These are phyloP conservation scores for Australoheros scitulus DNA, from an alignment of 2,113 vertebrate genomes.

Conservation along the genomic window DNA sequence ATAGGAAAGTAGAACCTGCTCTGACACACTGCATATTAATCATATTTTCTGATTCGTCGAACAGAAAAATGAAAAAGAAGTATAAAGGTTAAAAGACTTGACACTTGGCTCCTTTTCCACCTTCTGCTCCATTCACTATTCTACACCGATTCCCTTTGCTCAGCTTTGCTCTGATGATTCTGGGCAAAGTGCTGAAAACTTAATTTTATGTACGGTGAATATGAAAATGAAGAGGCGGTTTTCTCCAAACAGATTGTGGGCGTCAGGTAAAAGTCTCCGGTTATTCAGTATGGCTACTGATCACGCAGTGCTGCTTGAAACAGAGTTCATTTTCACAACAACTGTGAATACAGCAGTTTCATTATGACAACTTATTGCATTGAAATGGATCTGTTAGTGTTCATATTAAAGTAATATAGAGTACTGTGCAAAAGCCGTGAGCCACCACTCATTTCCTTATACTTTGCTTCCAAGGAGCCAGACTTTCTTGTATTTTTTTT, in stretches of 20 bases:
- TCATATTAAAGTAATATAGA: neutral
- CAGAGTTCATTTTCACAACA: neutral
- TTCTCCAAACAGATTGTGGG: neutral
- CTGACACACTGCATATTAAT: slow-evolving; percentile 30
- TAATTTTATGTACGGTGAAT: slow-evolving; percentile 11
- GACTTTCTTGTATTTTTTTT: neutral
- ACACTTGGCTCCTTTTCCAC: slow-evolving; percentile 21
- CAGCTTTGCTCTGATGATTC: slow-evolving; percentile 29
- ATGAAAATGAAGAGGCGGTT: slow-evolving; percentile 19
- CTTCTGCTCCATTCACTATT: slow-evolving; percentile 14
- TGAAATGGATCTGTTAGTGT: neutral
- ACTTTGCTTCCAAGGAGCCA: neutral
- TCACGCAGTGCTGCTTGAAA: neutral
- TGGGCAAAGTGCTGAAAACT: slow-evolving; percentile 17
- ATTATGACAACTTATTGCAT: neutral
- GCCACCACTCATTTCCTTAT: neutral
- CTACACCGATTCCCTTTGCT: slow-evolving; percentile 22
- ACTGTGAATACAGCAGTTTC: neutral
- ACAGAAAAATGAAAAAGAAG: slow-evolving; percentile 62
- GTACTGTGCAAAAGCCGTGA: neutral
- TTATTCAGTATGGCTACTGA: neutral
- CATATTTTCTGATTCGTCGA: slow-evolving; percentile 47
- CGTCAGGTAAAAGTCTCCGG: neutral
- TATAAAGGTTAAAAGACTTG: slow-evolving; percentile 33
- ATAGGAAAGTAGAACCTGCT: slow-evolving; percentile 11